These are phyloP conservation scores for Enteromius fasciolatus DNA, from an alignment of 2,797 vertebrate species.

Conservation along the genomic window DNA sequence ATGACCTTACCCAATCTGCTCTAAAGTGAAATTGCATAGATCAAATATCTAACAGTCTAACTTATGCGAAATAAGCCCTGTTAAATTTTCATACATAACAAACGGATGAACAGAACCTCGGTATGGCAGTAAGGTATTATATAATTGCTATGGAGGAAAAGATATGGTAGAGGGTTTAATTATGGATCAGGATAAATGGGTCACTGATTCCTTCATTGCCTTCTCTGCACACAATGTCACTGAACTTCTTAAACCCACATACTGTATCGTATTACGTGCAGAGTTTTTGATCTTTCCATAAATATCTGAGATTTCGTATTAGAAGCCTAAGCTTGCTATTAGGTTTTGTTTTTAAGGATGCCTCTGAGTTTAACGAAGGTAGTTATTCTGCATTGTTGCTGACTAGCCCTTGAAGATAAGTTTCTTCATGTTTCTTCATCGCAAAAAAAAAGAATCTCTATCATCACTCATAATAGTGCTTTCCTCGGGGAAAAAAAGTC, in stretches of 20 bases:
- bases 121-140: constrained; percentile 28
- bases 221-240: neutral
- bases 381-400: neutral
- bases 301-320: neutral
- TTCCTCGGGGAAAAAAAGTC: neutral
- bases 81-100: constrained; percentile 31
- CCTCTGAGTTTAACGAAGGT: neutral
- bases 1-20: constrained; percentile 27
- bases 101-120: constrained; percentile 9
- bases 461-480: neutral
- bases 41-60: neutral
- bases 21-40: neutral
- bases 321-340: neutral
- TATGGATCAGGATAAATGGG: constrained; percentile 39
- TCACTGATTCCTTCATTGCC: neutral
- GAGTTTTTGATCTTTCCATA: neutral
- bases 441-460: neutral
- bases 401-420: neutral
- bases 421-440: neutral
- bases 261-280: neutral
- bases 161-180: constrained; percentile 40
- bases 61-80: neutral
- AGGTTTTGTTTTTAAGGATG: neutral
- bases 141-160: constrained; percentile 34
- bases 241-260: constrained; percentile 7